Percentiles rank a stretch among this genome's conserved stretches.
Evolutionary conservation across 1,140 invertebrate species (phyloP).

Genomic region (Druon quercuslanigerum): DNA sequence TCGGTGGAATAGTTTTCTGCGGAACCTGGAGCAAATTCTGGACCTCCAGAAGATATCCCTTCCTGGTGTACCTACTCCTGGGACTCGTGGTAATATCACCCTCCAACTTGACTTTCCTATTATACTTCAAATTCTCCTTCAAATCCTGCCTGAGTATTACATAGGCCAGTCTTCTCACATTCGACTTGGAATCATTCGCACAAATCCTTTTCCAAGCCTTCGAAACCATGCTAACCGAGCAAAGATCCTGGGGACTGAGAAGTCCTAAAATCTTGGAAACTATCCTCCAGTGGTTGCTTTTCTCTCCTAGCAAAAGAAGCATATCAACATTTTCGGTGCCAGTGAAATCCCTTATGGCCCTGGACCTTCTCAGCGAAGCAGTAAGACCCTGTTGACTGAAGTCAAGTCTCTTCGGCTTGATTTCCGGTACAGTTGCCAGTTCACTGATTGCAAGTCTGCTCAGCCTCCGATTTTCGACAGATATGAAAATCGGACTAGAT

Average conservation of each 20-base stretch:
- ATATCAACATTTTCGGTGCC: constrained; percentile 63
- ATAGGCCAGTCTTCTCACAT: constrained; percentile 60
- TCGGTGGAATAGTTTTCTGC: constrained; percentile 50
- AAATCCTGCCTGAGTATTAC: constrained; percentile 62
- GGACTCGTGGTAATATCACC: constrained; percentile 56
- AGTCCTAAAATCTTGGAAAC: constrained; percentile 62
- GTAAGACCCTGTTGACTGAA: constrained; percentile 54
- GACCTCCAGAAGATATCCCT: constrained; percentile 63
- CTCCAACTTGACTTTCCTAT: constrained; percentile 62
- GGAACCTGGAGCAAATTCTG: constrained; percentile 63
- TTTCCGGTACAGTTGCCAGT: constrained; percentile 42
- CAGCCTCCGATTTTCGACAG: constrained; percentile 50
- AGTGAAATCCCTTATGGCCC: constrained; percentile 56
- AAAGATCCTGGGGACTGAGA: constrained; percentile 62
- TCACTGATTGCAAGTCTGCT: constrained; percentile 54
- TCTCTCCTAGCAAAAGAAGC: constrained; percentile 63
- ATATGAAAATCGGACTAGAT: constrained; percentile 42
- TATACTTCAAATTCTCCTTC: constrained; percentile 67
- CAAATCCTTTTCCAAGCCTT: constrained; percentile 67
- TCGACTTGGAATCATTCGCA: constrained; percentile 58
- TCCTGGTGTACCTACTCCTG: constrained; percentile 60
- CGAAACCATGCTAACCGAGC: constrained; percentile 68
- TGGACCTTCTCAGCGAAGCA: constrained; percentile 40
- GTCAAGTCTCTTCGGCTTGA: constrained; percentile 66
- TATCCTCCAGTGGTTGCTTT: constrained; percentile 65